These are phyloP conservation scores for Acanthaster planci DNA, from an alignment of 35 echinoderm and acorn worm species.

Conservation along the genomic window DNA sequence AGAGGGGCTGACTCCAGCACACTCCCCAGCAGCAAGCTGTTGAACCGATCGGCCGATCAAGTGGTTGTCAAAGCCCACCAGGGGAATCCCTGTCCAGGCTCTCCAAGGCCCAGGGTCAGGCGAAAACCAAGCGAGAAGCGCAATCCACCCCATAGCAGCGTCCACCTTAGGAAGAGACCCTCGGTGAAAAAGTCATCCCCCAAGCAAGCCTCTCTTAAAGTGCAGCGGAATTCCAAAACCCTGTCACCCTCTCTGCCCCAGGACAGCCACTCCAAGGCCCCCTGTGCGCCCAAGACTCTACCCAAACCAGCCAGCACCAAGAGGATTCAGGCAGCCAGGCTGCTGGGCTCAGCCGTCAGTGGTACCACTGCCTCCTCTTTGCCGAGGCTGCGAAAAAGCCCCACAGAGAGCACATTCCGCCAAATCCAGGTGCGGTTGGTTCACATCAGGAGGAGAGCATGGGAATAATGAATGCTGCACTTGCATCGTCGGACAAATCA, in stretches of 20 bases:
- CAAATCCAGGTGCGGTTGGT: slow-evolving; percentile 43
- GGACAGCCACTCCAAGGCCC: slow-evolving; percentile 22
- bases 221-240: slow-evolving; percentile 12
- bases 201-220: neutral
- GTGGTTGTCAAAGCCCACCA: neutral
- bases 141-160: neutral
- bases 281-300: slow-evolving; percentile 24
- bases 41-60: neutral
- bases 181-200: neutral
- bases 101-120: neutral
- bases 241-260: slow-evolving; percentile 29
- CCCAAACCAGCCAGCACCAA: neutral
- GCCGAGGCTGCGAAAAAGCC: slow-evolving; percentile 5
- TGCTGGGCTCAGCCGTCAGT: slow-evolving; percentile 4
- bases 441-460: neutral
- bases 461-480: neutral
- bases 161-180: slow-evolving; percentile 18
- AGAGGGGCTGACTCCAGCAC: neutral
- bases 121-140: slow-evolving; percentile 4
- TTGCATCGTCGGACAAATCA: no score
- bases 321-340: neutral
- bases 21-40: neutral
- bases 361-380: neutral
- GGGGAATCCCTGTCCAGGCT: neutral
- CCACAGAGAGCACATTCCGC: slow-evolving; percentile 5